Percentiles rank a stretch among this genome's conserved stretches.
These are phyloP conservation scores for human DNA, from an alignment of 2,113 vertebrate species.

Conservation along the genomic window DNA sequence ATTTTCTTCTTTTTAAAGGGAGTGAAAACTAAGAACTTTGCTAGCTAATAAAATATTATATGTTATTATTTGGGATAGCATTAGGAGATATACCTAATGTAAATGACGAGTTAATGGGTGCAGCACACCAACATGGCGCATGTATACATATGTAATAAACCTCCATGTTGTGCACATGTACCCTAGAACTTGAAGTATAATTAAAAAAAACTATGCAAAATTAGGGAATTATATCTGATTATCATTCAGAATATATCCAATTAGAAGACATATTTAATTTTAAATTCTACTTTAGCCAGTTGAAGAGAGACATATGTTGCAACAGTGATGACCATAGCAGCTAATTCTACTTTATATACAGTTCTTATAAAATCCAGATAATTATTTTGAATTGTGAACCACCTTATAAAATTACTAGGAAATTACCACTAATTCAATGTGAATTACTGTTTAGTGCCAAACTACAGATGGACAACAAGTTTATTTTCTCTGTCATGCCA, in stretches of 20 bases:
- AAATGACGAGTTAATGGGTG: too few species aligned
- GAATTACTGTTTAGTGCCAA: not conserved
- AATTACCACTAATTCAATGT: not conserved
- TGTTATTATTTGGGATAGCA: not conserved
- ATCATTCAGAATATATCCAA: not conserved
- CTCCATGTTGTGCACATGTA: too few species aligned
- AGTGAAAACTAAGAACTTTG: not conserved
- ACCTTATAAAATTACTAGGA: not conserved
- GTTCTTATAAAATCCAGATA: not conserved
- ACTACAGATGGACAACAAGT: not conserved
- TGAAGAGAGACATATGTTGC: not conserved
- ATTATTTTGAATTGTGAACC: not conserved
- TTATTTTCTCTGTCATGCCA: not conserved
- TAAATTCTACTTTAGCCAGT: not conserved
- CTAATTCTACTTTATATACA: not conserved
- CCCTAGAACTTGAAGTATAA: too few species aligned
- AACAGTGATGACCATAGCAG: not conserved
- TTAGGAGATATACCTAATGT: too few species aligned
- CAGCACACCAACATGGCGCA: too few species aligned
- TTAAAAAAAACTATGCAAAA: not conserved
- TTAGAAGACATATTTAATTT: not conserved
- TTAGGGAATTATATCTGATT: not conserved
- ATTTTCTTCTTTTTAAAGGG: not conserved
- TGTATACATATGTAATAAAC: too few species aligned
- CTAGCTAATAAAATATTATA: not conserved